Conservation (phyloP, 2,113 vertebrate species). For the Cathartes aura region DNA sequence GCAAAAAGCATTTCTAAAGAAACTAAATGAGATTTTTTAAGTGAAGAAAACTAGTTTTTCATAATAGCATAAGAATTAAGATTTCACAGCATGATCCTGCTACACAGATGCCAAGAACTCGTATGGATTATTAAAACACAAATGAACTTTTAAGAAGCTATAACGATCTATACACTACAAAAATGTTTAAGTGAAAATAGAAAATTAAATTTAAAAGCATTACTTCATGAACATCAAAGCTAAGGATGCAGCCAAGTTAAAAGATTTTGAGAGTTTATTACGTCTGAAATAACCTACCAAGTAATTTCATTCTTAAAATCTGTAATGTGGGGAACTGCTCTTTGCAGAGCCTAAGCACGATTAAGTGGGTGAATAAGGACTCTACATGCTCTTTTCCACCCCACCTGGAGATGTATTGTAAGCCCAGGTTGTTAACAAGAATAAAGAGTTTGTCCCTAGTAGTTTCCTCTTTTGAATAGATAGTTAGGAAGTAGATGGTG, state of each 20-base stretch:
- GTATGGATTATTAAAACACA: conserved; percentile 35
- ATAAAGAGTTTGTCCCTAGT: neutral
- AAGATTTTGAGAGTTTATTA: neutral
- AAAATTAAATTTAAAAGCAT: neutral
- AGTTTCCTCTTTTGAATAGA: neutral
- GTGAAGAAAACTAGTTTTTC: neutral
- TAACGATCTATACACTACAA: neutral
- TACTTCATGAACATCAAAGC: neutral
- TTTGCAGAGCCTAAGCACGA: neutral
- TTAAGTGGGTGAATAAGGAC: neutral
- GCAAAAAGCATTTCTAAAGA: neutral
- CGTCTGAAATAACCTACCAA: neutral
- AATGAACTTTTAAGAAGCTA: conserved; percentile 9
- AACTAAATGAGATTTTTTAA: conserved; percentile 23
- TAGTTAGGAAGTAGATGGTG: neutral
- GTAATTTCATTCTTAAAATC: neutral
- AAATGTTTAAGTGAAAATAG: conserved; percentile 12
- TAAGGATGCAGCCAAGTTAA: neutral
- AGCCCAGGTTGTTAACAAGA: neutral
- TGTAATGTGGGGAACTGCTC: neutral
- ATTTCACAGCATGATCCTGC: conserved; percentile 38
- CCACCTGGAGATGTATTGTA: neutral
- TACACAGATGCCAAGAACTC: neutral
- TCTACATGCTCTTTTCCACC: neutral
- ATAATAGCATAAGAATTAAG: conserved; percentile 28